phyloP scores from a whole-genome alignment of 2,888 invertebrate genomes.

The Eupeodes latifasciatus region DNA sequence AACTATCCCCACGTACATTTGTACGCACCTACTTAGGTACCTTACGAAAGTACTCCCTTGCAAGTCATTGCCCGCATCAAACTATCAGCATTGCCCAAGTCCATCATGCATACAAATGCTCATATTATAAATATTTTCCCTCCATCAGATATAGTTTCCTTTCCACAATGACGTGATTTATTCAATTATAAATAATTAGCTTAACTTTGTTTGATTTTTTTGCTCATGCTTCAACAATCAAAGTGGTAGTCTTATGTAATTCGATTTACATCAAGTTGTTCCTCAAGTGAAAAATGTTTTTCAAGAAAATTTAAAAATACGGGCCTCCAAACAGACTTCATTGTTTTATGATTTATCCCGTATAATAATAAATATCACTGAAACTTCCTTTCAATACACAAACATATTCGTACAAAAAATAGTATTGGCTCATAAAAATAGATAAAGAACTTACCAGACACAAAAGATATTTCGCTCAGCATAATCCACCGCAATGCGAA shows the following conservation, averaged over 20 bases:
- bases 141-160: constrained; percentile 26
- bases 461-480: constrained; percentile 93
- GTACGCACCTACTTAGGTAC: not conserved
- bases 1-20: constrained; percentile 12
- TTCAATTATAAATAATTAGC: constrained; percentile 73
- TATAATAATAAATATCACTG: constrained; percentile 18
- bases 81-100: constrained; percentile 13
- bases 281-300: constrained; percentile 11
- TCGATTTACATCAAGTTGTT: constrained; percentile 40
- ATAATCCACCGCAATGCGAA: constrained; percentile 93
- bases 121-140: constrained; percentile 57
- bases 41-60: not conserved
- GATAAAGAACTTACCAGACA: constrained; percentile 87
- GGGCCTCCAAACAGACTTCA: constrained; percentile 18
- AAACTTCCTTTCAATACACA: constrained; percentile 16
- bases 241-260: constrained; percentile 29
- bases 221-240: constrained; percentile 19
- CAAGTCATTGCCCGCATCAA: constrained; percentile 57
- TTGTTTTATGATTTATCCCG: constrained; percentile 40
- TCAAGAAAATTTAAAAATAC: constrained; percentile 24
- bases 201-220: constrained; percentile 27
- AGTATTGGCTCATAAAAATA: constrained; percentile 28
- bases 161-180: constrained; percentile 59
- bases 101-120: constrained; percentile 53
- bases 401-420: not conserved